These are phyloP conservation scores for Lucinisca nassula DNA, from an alignment of 2,888 invertebrate genomes.

Conservation along the genomic window DNA sequence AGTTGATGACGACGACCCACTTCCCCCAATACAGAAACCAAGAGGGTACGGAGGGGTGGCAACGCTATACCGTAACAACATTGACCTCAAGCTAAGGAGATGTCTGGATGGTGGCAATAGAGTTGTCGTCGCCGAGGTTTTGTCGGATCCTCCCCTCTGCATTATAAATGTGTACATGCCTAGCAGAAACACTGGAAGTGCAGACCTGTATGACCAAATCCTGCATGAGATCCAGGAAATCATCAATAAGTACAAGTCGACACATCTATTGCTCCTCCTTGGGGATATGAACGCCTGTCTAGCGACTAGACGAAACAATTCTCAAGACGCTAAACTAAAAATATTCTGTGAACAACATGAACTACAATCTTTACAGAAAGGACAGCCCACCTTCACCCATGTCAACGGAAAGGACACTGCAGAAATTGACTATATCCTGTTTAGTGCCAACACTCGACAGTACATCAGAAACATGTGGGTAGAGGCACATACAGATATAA, in stretches of 20 bases:
- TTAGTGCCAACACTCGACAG: background rate
- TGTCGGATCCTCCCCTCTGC: background rate
- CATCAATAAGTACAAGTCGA: background rate
- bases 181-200: background rate
- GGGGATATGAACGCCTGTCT: slow-evolving; percentile 7
- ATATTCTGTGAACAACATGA: background rate
- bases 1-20: background rate
- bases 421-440: background rate
- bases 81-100: background rate
- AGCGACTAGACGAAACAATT: background rate
- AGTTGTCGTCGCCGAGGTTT: background rate
- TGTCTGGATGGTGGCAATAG: background rate
- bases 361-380: background rate
- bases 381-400: background rate
- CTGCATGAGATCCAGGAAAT: background rate
- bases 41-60: background rate
- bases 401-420: background rate
- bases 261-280: background rate
- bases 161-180: background rate
- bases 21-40: background rate
- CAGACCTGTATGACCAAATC: background rate
- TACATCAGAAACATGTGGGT: background rate
- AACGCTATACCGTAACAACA: background rate
- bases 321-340: background rate
- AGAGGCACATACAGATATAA: background rate